Base-by-base conservation (phyloP, 1,140 invertebrate species). In the Drosophila bifasciata region DNA sequence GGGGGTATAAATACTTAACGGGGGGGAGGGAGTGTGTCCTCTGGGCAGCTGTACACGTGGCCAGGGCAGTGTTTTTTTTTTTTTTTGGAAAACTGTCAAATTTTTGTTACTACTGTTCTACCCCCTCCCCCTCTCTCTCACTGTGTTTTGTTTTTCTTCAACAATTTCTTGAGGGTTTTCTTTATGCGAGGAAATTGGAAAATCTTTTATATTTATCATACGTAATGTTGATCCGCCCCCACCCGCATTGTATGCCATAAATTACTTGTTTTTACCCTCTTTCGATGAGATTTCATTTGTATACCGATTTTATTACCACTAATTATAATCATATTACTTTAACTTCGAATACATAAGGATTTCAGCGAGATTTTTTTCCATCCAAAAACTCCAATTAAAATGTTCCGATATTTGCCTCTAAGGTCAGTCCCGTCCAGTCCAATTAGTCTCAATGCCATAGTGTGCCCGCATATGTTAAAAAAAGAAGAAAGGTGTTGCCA, bases 21-120 rank as follows among this genome's bases (percentile, higher is more conserved):
- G 36, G 56, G 56, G 23, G 39, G 44, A 28, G 62, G 67, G 41
- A 17, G 40, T 36, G 9, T 64, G 50, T 21, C 41, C 55, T 64
- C 63, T 73, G 69, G 70, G 51, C 70, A 74, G 70, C 59, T 74
- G 70, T 77, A 70, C 81, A 86, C 81, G 81, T 86, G 81, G 73
- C 81, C 53, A 49, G 61, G 17, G 52, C 76, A 46, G 62, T 79
- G 66, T 84, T 78, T 52, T 40, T 53, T 21, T 8, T 32, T 13
- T 13, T 79, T 71, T 15, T 32, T 36, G 3, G 2, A 32, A 74
- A 85, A 85, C 81, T 85, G 80, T 85, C 80, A 85, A 86, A 85
- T 86, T 85, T 66, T 85, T 83, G 61, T 71, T 72, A 61, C 49
- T 72, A 56, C 43, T 32, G 15, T 64, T 48, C 41, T 48, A 6